Evolutionary conservation across 1,140 invertebrate genomes (phyloP).

Genomic region (Drosophila murphyi): DNA sequence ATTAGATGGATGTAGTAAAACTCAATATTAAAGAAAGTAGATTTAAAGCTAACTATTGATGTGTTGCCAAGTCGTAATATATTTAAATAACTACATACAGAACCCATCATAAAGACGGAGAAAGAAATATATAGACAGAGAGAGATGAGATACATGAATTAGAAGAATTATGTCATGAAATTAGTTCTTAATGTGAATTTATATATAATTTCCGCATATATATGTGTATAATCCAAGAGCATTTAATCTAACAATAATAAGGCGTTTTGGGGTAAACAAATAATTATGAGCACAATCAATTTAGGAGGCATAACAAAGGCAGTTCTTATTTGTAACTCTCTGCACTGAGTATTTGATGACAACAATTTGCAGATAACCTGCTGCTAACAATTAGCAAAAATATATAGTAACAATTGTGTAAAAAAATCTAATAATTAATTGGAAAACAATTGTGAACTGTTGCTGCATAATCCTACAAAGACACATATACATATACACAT

Average conservation of each 20-base stretch:
- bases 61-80: neutral
- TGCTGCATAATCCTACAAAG: constrained; percentile 9
- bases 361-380: constrained; percentile 31
- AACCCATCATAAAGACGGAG: neutral
- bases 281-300: neutral
- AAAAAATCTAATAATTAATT: constrained; percentile 3
- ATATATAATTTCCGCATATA: neutral
- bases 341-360: constrained; percentile 15
- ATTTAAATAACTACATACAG: neutral
- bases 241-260: constrained; percentile 18
- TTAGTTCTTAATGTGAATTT: neutral
- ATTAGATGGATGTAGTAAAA: constrained; percentile 16
- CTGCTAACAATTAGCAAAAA: constrained; percentile 32
- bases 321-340: constrained; percentile 29
- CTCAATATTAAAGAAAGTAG: constrained; percentile 18
- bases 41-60: neutral
- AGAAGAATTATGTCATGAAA: too few relatives aligned
- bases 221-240: neutral
- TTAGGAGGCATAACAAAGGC: constrained; percentile 11
- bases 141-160: too few relatives aligned
- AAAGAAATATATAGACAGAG: neutral
- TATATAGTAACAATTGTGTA: constrained; percentile 21
- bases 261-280: neutral
- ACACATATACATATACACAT: neutral
- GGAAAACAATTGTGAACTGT: constrained; percentile 6